Evolutionary conservation across 2,113 vertebrate species (phyloP).

Genomic region (Papio anubis): DNA sequence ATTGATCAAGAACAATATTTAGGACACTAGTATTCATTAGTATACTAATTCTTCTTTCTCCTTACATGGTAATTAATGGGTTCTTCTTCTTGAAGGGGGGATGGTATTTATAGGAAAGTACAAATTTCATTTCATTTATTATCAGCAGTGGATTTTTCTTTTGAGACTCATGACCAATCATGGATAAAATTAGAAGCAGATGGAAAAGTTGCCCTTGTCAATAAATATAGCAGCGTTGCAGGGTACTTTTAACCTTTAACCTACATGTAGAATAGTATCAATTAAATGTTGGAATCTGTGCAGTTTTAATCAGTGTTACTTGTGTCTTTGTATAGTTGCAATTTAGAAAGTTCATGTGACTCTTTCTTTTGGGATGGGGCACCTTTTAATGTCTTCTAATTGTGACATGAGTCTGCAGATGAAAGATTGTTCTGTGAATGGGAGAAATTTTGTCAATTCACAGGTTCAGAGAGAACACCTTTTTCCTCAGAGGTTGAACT

Average conservation of each 20-base stretch:
- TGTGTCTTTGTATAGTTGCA: slow-evolving; percentile 29
- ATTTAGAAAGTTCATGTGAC: neutral
- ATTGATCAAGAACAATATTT: neutral
- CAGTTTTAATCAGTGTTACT: slow-evolving; percentile 32
- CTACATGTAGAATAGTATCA: slow-evolving; percentile 38
- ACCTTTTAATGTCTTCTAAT: neutral
- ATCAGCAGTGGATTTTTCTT: slow-evolving; percentile 42
- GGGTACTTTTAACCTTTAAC: slow-evolving; percentile 48
- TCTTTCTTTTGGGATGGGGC: neutral
- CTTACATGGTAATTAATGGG: neutral
- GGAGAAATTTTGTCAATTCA: neutral
- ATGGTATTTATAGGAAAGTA: slow-evolving; percentile 38
- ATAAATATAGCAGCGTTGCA: neutral
- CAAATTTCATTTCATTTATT: slow-evolving; percentile 60
- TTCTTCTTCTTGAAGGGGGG: slow-evolving; percentile 16
- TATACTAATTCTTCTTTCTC: neutral
- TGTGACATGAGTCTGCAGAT: neutral
- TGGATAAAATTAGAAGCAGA: slow-evolving; percentile 56
- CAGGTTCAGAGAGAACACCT: neutral
- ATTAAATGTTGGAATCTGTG: neutral
- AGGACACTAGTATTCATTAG: neutral
- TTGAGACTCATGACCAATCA: slow-evolving; percentile 30
- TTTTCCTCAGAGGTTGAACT: neutral
- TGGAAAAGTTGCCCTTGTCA: slow-evolving; percentile 45
- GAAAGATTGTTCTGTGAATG: neutral